These are phyloP conservation scores for Heliconius cydno DNA, from an alignment of 2,888 invertebrate genomes.

Conservation along the genomic window DNA sequence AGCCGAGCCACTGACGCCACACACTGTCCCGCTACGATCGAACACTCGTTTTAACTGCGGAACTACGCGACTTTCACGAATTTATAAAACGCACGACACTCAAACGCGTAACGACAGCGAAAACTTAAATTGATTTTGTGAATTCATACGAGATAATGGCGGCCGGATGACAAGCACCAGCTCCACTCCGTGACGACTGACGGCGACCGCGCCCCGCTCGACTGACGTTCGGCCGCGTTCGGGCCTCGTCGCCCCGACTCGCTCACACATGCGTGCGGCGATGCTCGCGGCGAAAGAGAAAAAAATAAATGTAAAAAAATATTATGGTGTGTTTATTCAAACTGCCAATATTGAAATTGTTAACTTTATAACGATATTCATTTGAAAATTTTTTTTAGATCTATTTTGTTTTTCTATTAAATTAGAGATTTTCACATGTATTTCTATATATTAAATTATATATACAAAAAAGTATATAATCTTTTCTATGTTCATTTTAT, in stretches of 20 bases:
- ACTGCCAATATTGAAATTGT: constrained; percentile 14
- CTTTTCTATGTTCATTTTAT: background rate
- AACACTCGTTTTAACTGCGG: constrained; percentile 52
- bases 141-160: constrained; percentile 85
- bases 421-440: background rate
- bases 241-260: constrained; percentile 77
- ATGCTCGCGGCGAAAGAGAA: constrained; percentile 29
- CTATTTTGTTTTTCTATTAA: background rate
- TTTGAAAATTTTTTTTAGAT: background rate
- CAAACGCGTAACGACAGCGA: constrained; percentile 70
- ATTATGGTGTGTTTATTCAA: constrained; percentile 30
- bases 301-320: constrained; percentile 33
- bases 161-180: constrained; percentile 84
- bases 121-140: constrained; percentile 79
- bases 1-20: constrained; percentile 68
- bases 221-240: constrained; percentile 81
- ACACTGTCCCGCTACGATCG: constrained; percentile 60
- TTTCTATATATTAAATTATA: background rate
- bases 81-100: constrained; percentile 64
- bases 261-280: constrained; percentile 78
- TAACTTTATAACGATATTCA: constrained; percentile 1
- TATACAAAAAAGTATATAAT: background rate
- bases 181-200: constrained; percentile 84
- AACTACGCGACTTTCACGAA: constrained; percentile 56
- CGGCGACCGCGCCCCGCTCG: constrained; percentile 85